Evolutionary conservation across 2,797 vertebrate species (phyloP), one percentile per base, ranked within the genome.

Genomic region (Pantherophis alleghaniensis): DNA sequence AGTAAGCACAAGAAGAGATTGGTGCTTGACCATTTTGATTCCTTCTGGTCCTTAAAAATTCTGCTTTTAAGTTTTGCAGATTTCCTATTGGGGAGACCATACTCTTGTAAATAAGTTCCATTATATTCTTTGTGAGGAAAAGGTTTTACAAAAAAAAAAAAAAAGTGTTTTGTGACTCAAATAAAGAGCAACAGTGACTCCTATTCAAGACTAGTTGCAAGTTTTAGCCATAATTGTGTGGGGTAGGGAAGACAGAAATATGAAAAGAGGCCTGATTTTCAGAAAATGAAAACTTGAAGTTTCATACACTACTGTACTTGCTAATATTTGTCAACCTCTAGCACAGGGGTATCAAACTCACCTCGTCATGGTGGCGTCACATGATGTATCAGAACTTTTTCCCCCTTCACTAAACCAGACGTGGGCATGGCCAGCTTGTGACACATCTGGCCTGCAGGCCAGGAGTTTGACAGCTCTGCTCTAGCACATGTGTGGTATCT

Each of bases 211-310:
- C 10, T 7, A 18, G 14, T 42, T n/a, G 18, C 3, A 79, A 14
- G n/a, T 42, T 56, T 90, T 57, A 61, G 60, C 47, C 42, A 86
- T 86, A 90, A n/a, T 89, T 89, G 60, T 86, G 61, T 42, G 83
- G 20, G 51, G 22, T 5, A 22, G 6, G 22, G 94, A 1, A 1
- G 0, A 89, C 37, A 94, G 24, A 53, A 87, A 37, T 61, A 47
- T 94, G 42, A 93, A 89, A 63, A 60, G 91, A 60, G 2, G 7
- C 7, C 24, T 9, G 1, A 59, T 90, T 94, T n/a, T 89, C 90
- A 90, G 37, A 22, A 7, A 55, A 79, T 51, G 16, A 42, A 56
- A 86, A 28, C 20, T 51, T 47, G n/a, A 24, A 66, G 28, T 53
- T 42, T 42, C 6, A 63, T 20, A 74, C 10, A 51, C 5, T 28